A percentile compares a stretch with the other conserved stretches of the same genome.
Evolutionary conservation across 2,113 vertebrate genomes (phyloP).

Genomic region (Sceloporus undulatus): DNA sequence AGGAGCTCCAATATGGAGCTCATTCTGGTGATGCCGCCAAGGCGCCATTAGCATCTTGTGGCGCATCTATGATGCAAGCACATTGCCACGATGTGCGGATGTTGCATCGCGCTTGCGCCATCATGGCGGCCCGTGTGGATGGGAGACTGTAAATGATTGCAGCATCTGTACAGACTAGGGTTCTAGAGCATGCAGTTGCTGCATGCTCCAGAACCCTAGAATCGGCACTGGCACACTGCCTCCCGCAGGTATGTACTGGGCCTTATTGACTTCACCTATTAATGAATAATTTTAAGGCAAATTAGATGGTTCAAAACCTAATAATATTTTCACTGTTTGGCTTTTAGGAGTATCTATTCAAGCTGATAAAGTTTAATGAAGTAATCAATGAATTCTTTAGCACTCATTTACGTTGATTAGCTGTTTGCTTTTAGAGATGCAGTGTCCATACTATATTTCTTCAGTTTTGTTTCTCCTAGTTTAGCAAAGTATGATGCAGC

Average conservation of each 20-base stretch:
- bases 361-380: constrained; percentile 1
- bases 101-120: no score
- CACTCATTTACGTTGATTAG: constrained; percentile 8
- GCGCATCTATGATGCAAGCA: no score
- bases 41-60: no score
- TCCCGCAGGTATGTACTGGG: background rate
- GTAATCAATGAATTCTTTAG: background rate
- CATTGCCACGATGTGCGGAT: no score
- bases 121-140: no score
- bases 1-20: no score
- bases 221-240: no score
- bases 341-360: background rate
- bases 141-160: no score
- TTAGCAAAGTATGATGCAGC: background rate
- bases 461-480: background rate
- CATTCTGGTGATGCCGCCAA: no score
- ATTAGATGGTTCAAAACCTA: background rate
- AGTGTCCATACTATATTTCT: background rate
- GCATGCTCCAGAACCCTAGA: background rate
- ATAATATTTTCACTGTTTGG: no score
- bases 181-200: no score
- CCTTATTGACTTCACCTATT: background rate
- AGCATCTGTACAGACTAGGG: no score
- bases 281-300: background rate
- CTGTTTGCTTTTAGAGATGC: background rate